Evolutionary conservation across 2,888 invertebrate species (phyloP).

Genomic region (Helleia helle): DNA sequence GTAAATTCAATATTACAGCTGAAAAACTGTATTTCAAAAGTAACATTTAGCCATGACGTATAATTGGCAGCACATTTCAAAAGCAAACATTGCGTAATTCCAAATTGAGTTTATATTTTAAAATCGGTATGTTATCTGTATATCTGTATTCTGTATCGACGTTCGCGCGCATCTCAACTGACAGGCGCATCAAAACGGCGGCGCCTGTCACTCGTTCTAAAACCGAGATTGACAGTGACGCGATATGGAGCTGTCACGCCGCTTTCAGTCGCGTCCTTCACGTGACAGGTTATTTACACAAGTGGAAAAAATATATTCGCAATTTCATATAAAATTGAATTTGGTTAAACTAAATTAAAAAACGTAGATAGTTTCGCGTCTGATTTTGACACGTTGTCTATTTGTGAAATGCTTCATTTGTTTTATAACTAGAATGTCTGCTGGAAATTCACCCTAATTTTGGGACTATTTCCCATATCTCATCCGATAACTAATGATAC

Average conservation of each 20-base stretch:
- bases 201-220: slow-evolving; percentile 46
- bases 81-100: slow-evolving; percentile 19
- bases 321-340: neutral
- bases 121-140: slow-evolving; percentile 13
- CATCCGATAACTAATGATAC: too few relatives aligned
- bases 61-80: slow-evolving; percentile 17
- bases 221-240: slow-evolving; percentile 54
- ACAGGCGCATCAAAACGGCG: slow-evolving; percentile 41
- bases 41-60: neutral
- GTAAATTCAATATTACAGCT: too few relatives aligned
- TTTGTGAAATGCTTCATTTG: too few relatives aligned
- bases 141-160: slow-evolving; percentile 36
- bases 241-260: slow-evolving; percentile 44
- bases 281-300: slow-evolving; percentile 28
- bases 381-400: neutral
- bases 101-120: slow-evolving; percentile 18
- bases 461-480: too few relatives aligned
- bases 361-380: neutral
- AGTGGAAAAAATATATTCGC: slow-evolving; percentile 4
- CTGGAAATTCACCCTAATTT: too few relatives aligned
- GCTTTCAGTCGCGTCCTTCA: slow-evolving; percentile 18
- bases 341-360: neutral
- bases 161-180: slow-evolving; percentile 36
- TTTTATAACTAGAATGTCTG: too few relatives aligned
- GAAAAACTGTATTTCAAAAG: neutral